Conservation (phyloP, 2,797 vertebrate species). For the Chiloscyllium punctatum region DNA sequence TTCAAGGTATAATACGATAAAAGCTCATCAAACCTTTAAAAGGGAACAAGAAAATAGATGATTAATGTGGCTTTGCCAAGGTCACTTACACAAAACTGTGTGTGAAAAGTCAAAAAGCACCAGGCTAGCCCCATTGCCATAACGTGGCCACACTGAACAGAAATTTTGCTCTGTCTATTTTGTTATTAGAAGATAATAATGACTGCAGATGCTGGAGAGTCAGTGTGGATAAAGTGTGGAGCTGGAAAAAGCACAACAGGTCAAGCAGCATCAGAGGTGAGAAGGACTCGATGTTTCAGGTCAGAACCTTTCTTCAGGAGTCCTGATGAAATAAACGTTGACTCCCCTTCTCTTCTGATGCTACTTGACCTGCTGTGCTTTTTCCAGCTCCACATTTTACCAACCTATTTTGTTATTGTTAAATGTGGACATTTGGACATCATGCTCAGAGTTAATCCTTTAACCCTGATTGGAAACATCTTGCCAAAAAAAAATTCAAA, state of each 20-base stretch:
- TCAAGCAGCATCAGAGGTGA: too few relatives aligned
- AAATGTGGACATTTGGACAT: not conserved
- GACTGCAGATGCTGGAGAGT: too few relatives aligned
- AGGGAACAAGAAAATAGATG: not conserved
- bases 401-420: not conserved
- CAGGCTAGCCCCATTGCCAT: not conserved
- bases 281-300: too few relatives aligned
- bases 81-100: not conserved
- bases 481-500: not conserved
- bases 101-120: not conserved
- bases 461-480: not conserved
- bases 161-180: not conserved
- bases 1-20: not conserved
- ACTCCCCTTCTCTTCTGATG: too few relatives aligned
- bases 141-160: too few relatives aligned
- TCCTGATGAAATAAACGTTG: too few relatives aligned
- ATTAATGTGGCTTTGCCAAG: not conserved
- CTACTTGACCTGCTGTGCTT: too few relatives aligned
- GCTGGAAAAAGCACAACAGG: too few relatives aligned
- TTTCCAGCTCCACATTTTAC: too few relatives aligned
- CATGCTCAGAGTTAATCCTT: not conserved
- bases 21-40: not conserved
- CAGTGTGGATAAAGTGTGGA: too few relatives aligned
- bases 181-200: too few relatives aligned
- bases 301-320: too few relatives aligned